Evolutionary conservation across 2,888 invertebrate genomes (phyloP).

Genomic region (Sesamia inferens): DNA sequence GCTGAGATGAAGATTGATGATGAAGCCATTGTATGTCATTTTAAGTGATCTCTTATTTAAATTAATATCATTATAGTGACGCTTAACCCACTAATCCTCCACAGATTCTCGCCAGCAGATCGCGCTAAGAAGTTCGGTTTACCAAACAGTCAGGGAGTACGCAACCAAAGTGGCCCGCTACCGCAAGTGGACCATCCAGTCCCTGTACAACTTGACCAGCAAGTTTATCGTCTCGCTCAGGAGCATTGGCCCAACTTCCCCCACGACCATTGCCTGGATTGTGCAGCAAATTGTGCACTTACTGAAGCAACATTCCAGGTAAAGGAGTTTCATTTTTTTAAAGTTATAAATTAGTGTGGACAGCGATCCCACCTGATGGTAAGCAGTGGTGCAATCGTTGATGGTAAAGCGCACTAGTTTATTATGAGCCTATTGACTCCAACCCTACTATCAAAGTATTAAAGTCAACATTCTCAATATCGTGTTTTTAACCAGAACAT

Average conservation of each 20-base stretch:
- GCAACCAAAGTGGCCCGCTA: slow-evolving; percentile 93
- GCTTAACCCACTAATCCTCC: neutral
- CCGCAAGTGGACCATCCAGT: slow-evolving; percentile 94
- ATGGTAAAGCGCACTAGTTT: too few relatives aligned
- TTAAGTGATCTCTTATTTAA: too few relatives aligned
- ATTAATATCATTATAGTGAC: too few relatives aligned
- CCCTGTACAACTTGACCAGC: slow-evolving; percentile 94
- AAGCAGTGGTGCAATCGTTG: too few relatives aligned
- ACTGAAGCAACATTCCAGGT: slow-evolving; percentile 86
- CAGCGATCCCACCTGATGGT: too few relatives aligned
- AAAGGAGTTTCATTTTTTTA: neutral
- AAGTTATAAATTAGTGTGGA: neutral
- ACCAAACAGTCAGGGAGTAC: slow-evolving; percentile 93
- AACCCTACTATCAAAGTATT: too few relatives aligned
- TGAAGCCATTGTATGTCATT: too few relatives aligned
- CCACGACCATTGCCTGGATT: slow-evolving; percentile 96
- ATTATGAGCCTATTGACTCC: too few relatives aligned
- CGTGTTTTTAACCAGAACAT: slow-evolving; percentile 71
- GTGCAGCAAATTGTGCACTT: slow-evolving; percentile 94
- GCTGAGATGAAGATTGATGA: too few relatives aligned
- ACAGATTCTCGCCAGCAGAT: slow-evolving; percentile 82
- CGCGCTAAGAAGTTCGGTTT: slow-evolving; percentile 94
- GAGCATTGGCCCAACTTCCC: slow-evolving; percentile 98
- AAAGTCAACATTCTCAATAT: neutral
- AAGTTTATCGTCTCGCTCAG: slow-evolving; percentile 95